Conservation (phyloP, 2,797 vertebrate genomes). For the Tapera naevia region DNA sequence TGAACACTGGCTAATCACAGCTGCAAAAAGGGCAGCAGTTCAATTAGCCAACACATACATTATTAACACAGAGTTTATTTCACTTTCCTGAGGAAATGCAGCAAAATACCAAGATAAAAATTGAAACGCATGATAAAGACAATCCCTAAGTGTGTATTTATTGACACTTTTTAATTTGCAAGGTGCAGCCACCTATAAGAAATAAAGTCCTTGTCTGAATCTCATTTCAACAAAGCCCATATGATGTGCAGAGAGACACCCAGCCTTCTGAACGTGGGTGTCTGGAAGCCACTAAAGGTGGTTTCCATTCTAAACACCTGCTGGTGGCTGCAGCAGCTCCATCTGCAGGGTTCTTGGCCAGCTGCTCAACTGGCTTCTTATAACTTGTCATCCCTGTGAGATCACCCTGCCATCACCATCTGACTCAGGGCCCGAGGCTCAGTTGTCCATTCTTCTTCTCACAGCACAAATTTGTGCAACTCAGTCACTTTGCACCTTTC, state of each 20-base stretch:
- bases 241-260: background rate
- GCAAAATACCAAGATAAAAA: background rate
- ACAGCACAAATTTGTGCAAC: background rate
- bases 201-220: background rate
- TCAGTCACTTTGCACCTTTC: background rate
- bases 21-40: background rate
- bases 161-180: background rate
- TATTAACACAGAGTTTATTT: background rate
- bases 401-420: background rate
- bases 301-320: background rate
- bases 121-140: background rate
- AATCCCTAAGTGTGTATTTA: background rate
- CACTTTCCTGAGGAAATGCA: background rate
- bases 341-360: background rate
- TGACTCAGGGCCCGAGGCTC: background rate
- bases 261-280: background rate
- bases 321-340: slow-evolving; percentile 19
- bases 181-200: background rate
- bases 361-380: background rate
- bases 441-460: background rate
- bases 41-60: background rate
- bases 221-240: background rate
- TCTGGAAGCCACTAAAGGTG: background rate
- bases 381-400: background rate
- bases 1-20: background rate